Conservation (phyloP, 2,888 invertebrate species). For the Tiliacea aurago region DNA sequence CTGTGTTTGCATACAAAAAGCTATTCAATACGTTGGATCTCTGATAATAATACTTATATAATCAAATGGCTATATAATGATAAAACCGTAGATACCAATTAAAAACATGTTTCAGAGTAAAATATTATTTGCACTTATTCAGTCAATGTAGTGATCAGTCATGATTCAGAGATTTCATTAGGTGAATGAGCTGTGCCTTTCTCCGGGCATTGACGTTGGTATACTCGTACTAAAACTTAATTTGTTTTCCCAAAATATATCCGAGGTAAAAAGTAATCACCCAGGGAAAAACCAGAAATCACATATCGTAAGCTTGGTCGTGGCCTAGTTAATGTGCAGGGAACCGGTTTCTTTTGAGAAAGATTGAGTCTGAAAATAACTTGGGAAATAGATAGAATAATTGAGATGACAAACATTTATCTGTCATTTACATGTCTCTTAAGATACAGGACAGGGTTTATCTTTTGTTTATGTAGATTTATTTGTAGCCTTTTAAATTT, state of each 20-base stretch:
- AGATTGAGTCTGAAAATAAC: conserved; percentile 26
- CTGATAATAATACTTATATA: not conserved
- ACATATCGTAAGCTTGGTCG: conserved; percentile 13
- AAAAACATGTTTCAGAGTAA: not conserved
- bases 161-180: conserved; percentile 36
- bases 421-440: too few relatives aligned
- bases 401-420: not conserved
- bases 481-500: too few relatives aligned
- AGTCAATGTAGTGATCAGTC: conserved; percentile 14
- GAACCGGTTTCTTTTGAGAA: conserved; percentile 30
- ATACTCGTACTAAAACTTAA: conserved; percentile 44
- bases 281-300: conserved; percentile 51
- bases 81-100: not conserved
- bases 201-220: conserved; percentile 28
- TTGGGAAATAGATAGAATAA: not conserved
- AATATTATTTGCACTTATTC: conserved; percentile 9
- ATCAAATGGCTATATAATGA: not conserved
- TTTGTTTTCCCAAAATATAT: conserved; percentile 44
- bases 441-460: too few relatives aligned
- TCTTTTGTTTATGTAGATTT: too few relatives aligned
- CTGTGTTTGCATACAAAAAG: not conserved
- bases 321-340: conserved; percentile 39
- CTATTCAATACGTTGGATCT: not conserved
- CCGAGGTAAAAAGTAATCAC: conserved; percentile 20
- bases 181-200: conserved; percentile 23